Evolutionary conservation across 2,797 vertebrate species (phyloP).

Genomic region (Lophotriccus pileatus): DNA sequence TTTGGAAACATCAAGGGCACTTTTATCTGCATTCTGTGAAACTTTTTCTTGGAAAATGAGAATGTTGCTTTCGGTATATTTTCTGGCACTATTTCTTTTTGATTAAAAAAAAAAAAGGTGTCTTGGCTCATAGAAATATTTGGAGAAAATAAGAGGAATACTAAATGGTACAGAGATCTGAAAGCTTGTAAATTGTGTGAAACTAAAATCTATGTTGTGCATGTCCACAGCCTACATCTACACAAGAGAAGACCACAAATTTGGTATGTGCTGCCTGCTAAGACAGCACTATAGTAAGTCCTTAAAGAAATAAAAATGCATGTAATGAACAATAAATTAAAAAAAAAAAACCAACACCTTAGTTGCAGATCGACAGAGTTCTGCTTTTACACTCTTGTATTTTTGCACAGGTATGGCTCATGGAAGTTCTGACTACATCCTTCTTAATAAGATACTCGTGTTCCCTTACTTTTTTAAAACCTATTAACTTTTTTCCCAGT

Average conservation of each 20-base stretch:
- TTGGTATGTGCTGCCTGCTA: neutral
- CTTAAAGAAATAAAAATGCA: neutral
- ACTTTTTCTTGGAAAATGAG: neutral
- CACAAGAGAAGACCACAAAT: neutral
- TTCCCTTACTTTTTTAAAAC: neutral
- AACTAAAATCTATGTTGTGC: neutral
- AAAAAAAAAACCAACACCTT: neutral
- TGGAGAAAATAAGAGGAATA: neutral
- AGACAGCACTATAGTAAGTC: neutral
- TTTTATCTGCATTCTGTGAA: neutral
- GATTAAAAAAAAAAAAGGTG: neutral
- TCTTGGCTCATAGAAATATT: neutral
- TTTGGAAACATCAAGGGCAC: neutral
- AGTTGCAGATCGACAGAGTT: neutral
- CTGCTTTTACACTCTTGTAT: neutral
- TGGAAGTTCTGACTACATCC: neutral
- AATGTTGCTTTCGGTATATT: neutral
- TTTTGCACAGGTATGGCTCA: neutral
- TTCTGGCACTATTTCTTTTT: neutral
- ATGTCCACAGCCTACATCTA: neutral
- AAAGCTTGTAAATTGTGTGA: neutral
- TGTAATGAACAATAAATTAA: neutral
- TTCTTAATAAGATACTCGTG: neutral
- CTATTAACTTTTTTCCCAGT: neutral
- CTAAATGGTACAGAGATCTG: neutral